phyloP scores from a whole-genome alignment of 2,113 vertebrate species.

The Hylia prasina region DNA sequence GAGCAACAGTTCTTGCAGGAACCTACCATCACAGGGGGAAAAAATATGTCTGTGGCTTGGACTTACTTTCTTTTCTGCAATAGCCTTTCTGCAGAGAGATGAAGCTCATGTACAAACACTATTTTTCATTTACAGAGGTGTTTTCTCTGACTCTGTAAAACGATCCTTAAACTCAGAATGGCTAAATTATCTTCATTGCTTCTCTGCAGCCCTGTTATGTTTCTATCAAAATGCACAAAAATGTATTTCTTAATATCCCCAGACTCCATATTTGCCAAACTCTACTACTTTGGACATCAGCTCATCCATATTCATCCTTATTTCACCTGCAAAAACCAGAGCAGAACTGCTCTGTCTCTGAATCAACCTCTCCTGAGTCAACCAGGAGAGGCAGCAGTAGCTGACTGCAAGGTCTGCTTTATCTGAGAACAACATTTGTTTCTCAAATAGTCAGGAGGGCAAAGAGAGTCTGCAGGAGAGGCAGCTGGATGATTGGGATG shows the following conservation, averaged over 20 bases:
- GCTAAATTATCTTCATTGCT: background rate
- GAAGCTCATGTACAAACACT: background rate
- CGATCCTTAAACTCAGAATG: background rate
- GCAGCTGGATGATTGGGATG: background rate
- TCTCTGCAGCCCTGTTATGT: background rate
- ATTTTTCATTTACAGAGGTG: slow-evolving; percentile 4
- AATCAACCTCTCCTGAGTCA: background rate
- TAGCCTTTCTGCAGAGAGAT: background rate
- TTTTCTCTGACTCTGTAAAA: slow-evolving; percentile 9
- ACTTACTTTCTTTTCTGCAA: background rate
- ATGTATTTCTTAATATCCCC: slow-evolving; percentile 34
- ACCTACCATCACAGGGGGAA: background rate
- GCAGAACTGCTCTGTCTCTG: background rate
- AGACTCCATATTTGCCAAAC: background rate
- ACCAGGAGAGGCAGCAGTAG: background rate
- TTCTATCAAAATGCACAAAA: slow-evolving; percentile 18
- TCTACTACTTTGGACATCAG: background rate
- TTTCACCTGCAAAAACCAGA: background rate
- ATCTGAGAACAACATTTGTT: background rate
- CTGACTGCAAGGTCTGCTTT: background rate
- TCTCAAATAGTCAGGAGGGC: background rate
- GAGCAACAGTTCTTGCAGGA: background rate
- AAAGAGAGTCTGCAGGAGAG: background rate
- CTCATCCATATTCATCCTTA: slow-evolving; percentile 37
- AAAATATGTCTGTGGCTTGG: background rate